phyloP scores from a whole-genome alignment of 2,113 vertebrate genomes.

The Amblyopsis rosae region DNA sequence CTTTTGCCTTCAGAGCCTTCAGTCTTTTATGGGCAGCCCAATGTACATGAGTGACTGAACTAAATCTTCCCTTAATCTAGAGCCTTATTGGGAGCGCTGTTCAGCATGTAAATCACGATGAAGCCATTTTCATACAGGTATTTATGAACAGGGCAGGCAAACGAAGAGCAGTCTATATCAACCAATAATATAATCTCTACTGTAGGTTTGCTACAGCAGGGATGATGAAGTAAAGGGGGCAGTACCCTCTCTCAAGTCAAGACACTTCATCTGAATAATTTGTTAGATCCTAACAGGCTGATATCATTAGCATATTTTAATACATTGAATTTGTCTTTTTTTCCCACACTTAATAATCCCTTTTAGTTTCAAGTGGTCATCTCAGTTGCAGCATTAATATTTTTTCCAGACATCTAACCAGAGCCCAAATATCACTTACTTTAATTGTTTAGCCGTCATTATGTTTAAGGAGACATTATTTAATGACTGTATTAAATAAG shows the following conservation, averaged over 20 bases:
- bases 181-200: constrained; percentile 51
- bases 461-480: neutral
- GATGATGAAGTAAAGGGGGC: constrained; percentile 46
- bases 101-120: constrained; percentile 86
- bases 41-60: constrained; percentile 88
- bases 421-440: neutral
- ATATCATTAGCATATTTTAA: constrained; percentile 80
- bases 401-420: constrained; percentile 23
- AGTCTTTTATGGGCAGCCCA: constrained; percentile 85
- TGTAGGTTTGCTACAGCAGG: constrained; percentile 50
- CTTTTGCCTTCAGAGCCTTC: constrained; percentile 86
- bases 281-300: constrained; percentile 64
- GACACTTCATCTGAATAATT: constrained; percentile 70
- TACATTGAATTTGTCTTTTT: constrained; percentile 78
- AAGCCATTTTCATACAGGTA: constrained; percentile 80
- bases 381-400: constrained; percentile 63
- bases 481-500: neutral
- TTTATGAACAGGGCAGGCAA: constrained; percentile 78
- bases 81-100: constrained; percentile 84
- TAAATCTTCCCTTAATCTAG: constrained; percentile 90
- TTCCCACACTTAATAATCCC: constrained; percentile 78
- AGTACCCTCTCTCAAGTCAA: constrained; percentile 53
- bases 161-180: constrained; percentile 45
- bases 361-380: constrained; percentile 78
- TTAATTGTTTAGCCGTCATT: neutral